Evolutionary conservation across 2,888 invertebrate species (phyloP).

Genomic region (Gastrophysa polygoni): DNA sequence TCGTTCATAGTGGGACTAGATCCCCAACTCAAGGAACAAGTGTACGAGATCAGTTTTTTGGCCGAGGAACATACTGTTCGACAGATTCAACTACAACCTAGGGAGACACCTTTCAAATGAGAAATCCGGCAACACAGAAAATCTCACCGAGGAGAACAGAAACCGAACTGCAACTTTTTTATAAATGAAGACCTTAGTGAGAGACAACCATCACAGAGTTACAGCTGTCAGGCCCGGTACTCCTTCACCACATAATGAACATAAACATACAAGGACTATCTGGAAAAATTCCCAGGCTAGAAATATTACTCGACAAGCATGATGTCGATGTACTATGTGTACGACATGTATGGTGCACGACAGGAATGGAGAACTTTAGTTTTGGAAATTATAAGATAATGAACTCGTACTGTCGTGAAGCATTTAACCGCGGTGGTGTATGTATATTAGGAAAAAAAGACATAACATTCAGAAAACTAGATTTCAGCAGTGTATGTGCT

Average conservation of each 20-base stretch:
- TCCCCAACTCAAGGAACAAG: background rate
- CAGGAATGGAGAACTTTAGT: background rate
- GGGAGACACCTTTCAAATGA: background rate
- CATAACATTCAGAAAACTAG: background rate
- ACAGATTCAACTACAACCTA: background rate
- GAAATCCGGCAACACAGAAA: background rate
- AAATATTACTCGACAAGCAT: background rate
- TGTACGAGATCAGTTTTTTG: background rate
- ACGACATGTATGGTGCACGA: background rate
- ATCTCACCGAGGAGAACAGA: background rate
- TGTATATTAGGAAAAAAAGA: background rate
- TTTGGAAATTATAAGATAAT: background rate
- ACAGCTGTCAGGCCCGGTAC: background rate
- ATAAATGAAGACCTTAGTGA: background rate
- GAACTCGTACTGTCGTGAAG: background rate
- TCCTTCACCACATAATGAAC: background rate
- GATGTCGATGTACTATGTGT: background rate
- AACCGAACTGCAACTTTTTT: background rate
- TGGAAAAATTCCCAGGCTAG: background rate
- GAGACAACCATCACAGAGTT: background rate
- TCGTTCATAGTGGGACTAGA: background rate
- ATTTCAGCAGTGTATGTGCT: background rate
- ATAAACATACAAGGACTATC: background rate
- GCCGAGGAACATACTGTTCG: background rate
- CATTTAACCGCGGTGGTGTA: background rate